A percentile compares a stretch with the other conserved stretches of the same genome.
phyloP scores from a whole-genome alignment of 2,888 invertebrate genomes.

The Antheraea assamensis region DNA sequence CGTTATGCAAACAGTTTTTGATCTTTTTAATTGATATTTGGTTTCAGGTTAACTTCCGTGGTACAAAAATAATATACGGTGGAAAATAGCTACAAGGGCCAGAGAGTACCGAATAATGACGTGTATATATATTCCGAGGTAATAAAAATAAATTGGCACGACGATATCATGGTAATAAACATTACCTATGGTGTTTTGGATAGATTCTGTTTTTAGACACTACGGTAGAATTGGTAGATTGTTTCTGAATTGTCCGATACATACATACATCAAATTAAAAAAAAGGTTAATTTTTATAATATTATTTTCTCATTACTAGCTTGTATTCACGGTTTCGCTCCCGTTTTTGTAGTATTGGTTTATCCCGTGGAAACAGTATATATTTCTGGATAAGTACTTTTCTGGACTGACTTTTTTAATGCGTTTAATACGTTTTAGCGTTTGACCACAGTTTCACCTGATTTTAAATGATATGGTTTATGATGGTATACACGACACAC shows the following conservation, averaged over 20 bases:
- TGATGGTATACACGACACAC: too few relatives aligned
- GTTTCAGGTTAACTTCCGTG: conserved; percentile 43
- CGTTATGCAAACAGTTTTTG: conserved; percentile 51
- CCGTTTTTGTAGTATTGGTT: too few relatives aligned
- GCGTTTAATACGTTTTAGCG: too few relatives aligned
- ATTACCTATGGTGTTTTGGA: background rate
- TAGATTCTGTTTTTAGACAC: background rate
- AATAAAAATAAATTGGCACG: conserved; percentile 13
- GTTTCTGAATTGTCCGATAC: background rate
- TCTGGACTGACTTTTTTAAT: too few relatives aligned
- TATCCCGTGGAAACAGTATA: too few relatives aligned
- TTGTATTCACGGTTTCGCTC: too few relatives aligned
- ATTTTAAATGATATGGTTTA: too few relatives aligned
- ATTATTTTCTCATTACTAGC: background rate
- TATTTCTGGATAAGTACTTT: too few relatives aligned
- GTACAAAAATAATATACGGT: conserved; percentile 25
- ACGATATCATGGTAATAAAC: background rate
- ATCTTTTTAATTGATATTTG: conserved; percentile 59
- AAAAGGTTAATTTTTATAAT: background rate
- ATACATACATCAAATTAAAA: background rate
- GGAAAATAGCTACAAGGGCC: background rate
- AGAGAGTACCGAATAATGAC: background rate
- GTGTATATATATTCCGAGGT: conserved; percentile 6
- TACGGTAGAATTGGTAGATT: background rate
- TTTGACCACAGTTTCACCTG: too few relatives aligned